These are phyloP conservation scores for Sebastes nivosus DNA, from an alignment of 2,797 vertebrate species.

Conservation along the genomic window DNA sequence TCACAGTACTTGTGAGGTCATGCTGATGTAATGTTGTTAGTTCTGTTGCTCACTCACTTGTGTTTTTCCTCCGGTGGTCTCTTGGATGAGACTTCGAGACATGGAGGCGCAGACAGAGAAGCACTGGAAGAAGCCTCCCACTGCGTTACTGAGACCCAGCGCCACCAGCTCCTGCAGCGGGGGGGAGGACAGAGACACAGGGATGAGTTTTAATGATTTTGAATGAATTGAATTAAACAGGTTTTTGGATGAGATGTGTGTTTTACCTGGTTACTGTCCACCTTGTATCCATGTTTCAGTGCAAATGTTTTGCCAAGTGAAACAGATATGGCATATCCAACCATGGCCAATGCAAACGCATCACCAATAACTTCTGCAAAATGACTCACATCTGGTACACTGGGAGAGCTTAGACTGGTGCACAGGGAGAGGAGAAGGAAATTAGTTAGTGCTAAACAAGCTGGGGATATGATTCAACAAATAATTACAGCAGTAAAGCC, in stretches of 20 bases:
- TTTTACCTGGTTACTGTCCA: slow-evolving; percentile 94
- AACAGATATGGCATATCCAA: slow-evolving; percentile 94
- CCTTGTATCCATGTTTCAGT: slow-evolving; percentile 94
- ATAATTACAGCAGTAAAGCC: neutral
- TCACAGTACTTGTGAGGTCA: neutral
- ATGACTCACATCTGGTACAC: slow-evolving; percentile 76
- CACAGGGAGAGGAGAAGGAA: neutral
- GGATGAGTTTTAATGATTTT: too few relatives aligned
- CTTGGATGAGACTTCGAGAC: slow-evolving; percentile 95
- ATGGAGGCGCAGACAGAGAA: slow-evolving; percentile 95
- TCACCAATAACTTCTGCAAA: slow-evolving; percentile 87
- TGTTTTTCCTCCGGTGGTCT: slow-evolving; percentile 93
- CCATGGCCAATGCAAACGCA: slow-evolving; percentile 93
- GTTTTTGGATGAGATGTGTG: neutral
- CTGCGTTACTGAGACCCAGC: slow-evolving; percentile 90
- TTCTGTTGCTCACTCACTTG: slow-evolving; percentile 82
- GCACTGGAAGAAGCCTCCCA: slow-evolving; percentile 93
- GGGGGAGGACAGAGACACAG: slow-evolving; percentile 8
- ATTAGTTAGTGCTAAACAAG: neutral
- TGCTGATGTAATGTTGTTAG: neutral
- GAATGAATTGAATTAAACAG: neutral
- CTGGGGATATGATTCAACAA: neutral
- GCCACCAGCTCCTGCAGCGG: slow-evolving; percentile 92
- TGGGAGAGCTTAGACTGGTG: slow-evolving; percentile 86
- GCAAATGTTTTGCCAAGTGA: slow-evolving; percentile 98